Evolutionary conservation across 2,797 vertebrate genomes (phyloP).

Genomic region (Pseudochirops cupreus): DNA sequence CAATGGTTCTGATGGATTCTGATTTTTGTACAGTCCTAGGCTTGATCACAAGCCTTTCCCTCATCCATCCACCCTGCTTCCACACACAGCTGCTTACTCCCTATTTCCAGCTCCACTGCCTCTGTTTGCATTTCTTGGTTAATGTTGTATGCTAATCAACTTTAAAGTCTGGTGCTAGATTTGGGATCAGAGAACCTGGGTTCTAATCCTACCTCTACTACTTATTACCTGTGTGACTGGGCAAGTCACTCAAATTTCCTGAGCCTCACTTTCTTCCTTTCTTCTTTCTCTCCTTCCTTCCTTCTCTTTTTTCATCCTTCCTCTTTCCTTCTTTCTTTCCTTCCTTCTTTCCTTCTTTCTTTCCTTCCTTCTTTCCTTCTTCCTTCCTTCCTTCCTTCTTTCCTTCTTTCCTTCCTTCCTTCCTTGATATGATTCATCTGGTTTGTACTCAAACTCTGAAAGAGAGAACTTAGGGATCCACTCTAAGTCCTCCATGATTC

Average conservation of each 20-base stretch:
- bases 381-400: no score
- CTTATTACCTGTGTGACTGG: not conserved
- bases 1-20: not conserved
- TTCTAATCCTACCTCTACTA: not conserved
- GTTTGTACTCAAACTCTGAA: not conserved
- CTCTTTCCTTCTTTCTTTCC: not conserved
- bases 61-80: fast-evolving
- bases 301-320: fast-evolving
- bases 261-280: not conserved
- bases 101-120: not conserved
- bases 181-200: not conserved
- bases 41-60: not conserved
- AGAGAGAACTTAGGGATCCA: not conserved
- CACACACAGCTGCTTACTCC: not conserved
- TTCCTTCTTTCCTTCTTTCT: no score
- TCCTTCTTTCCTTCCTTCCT: not conserved
- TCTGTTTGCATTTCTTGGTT: not conserved
- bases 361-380: no score
- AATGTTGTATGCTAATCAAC: not conserved
- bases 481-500: not conserved
- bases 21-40: not conserved
- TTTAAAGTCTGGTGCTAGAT: not conserved
- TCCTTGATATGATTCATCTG: not conserved
- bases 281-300: no score
- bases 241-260: not conserved